Conservation (phyloP, 2,888 invertebrate genomes). For the Brachyptera putata region DNA sequence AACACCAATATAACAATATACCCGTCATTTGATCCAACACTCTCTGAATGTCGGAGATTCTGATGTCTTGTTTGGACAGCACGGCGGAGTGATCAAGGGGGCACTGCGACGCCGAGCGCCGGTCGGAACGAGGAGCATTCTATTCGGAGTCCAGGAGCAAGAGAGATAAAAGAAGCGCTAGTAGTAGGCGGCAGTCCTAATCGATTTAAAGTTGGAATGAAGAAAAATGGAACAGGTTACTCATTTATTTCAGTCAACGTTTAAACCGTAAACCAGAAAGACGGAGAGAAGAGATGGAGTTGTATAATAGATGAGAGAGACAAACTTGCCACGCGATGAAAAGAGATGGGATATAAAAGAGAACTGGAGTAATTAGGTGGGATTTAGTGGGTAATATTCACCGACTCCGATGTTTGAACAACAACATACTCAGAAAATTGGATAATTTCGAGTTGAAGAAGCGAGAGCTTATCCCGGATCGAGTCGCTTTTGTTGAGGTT, state of each 20-base stretch:
- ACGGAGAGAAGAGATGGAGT: background rate
- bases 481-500: too few relatives aligned
- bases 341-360: background rate
- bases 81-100: slow-evolving; percentile 13
- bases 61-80: slow-evolving; percentile 3
- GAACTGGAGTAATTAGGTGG: background rate
- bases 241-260: background rate
- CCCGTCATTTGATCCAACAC: slow-evolving; percentile 9
- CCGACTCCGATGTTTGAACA: too few relatives aligned
- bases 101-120: background rate
- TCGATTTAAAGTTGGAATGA: slow-evolving; percentile 15
- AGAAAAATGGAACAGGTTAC: slow-evolving; percentile 13
- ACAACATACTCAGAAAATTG: too few relatives aligned
- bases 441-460: too few relatives aligned
- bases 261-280: background rate
- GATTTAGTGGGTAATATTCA: background rate
- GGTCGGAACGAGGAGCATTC: background rate
- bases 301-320: background rate
- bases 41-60: background rate
- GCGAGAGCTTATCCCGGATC: too few relatives aligned
- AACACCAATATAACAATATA: slow-evolving; percentile 17
- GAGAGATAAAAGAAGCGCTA: background rate
- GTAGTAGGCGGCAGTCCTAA: background rate
- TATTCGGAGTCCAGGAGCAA: background rate
- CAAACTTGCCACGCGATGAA: background rate